Percentiles rank a stretch among this genome's conserved stretches.
Evolutionary conservation across 1,140 invertebrate genomes (phyloP).

Genomic region (Microvelia longipes): DNA sequence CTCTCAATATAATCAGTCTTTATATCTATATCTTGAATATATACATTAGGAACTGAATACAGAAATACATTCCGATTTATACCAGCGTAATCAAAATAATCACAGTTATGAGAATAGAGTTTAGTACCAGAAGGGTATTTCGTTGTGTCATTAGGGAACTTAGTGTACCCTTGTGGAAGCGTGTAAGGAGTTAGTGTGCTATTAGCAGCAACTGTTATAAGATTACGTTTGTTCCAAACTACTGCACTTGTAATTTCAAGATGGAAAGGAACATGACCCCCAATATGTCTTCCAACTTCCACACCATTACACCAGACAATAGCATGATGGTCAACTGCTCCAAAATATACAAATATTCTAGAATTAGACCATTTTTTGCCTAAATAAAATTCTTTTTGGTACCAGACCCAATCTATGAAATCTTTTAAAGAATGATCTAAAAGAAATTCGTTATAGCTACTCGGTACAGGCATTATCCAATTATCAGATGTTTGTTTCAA

Average conservation of each 20-base stretch:
- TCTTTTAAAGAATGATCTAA: conserved; percentile 63
- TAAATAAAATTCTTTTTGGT: conserved; percentile 31
- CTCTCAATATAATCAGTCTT: conserved; percentile 2
- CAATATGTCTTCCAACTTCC: conserved; percentile 34
- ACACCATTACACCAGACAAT: conserved; percentile 42
- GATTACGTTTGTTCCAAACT: conserved; percentile 32
- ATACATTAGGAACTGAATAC: conserved; percentile 34
- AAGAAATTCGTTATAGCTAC: conserved; percentile 89
- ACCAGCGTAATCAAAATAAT: conserved; percentile 55
- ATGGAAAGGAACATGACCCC: conserved; percentile 51
- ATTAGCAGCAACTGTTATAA: conserved; percentile 45
- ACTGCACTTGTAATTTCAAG: conserved; percentile 31
- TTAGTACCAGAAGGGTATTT: conserved; percentile 31
- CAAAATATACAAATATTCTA: conserved; percentile 34
- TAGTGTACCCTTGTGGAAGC: conserved; percentile 33
- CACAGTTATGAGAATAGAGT: conserved; percentile 39
- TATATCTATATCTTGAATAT: conserved; percentile 35
- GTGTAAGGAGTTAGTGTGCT: conserved; percentile 41
- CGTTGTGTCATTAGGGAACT: conserved; percentile 13
- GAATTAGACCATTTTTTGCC: conserved; percentile 28
- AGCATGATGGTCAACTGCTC: conserved; percentile 37
- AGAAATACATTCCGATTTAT: conserved; percentile 43
- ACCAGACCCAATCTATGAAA: conserved; percentile 58
- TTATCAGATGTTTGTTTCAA: conserved; percentile 33
- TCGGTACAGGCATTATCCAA: conserved; percentile 61